These are phyloP conservation scores for Manis javanica DNA, from an alignment of 2,797 vertebrate species.

Conservation along the genomic window DNA sequence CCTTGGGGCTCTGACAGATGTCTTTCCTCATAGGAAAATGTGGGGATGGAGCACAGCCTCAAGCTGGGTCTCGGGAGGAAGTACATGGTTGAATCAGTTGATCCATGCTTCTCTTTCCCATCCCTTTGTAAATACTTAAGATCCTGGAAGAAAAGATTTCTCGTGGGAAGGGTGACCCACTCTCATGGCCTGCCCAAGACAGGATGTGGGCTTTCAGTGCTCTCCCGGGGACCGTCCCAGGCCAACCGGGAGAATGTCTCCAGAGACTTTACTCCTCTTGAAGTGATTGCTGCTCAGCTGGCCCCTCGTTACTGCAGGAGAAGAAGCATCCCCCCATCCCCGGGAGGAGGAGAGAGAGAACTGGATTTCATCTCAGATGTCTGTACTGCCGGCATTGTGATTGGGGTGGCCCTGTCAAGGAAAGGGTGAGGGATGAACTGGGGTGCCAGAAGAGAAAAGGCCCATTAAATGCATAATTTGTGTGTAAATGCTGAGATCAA, in stretches of 20 bases:
- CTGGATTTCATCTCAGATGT: not conserved
- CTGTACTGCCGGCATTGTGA: not conserved
- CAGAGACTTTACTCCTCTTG: not conserved
- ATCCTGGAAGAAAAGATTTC: not conserved
- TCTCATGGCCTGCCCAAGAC: not conserved
- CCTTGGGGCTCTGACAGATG: slow-evolving; percentile 57
- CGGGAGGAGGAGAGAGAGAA: not conserved
- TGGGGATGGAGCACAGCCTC: not conserved
- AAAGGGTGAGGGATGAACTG: not conserved
- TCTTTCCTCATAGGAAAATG: slow-evolving; percentile 60
- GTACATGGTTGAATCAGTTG: slow-evolving; percentile 1
- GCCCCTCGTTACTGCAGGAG: not conserved
- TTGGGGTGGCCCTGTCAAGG: not conserved
- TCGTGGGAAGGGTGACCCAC: not conserved
- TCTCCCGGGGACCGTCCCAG: not conserved
- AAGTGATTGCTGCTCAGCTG: not conserved
- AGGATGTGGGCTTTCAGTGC: not conserved
- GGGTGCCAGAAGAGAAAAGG: not conserved
- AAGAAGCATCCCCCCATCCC: not conserved
- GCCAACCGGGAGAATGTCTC: not conserved
- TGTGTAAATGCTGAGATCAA: not conserved
- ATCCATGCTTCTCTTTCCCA: slow-evolving; percentile 9
- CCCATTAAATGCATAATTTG: not conserved
- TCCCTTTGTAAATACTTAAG: not conserved
- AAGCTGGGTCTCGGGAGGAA: slow-evolving; percentile 50